phyloP scores from a whole-genome alignment of 2,888 invertebrate genomes.

The Temnothorax rugatulus region DNA sequence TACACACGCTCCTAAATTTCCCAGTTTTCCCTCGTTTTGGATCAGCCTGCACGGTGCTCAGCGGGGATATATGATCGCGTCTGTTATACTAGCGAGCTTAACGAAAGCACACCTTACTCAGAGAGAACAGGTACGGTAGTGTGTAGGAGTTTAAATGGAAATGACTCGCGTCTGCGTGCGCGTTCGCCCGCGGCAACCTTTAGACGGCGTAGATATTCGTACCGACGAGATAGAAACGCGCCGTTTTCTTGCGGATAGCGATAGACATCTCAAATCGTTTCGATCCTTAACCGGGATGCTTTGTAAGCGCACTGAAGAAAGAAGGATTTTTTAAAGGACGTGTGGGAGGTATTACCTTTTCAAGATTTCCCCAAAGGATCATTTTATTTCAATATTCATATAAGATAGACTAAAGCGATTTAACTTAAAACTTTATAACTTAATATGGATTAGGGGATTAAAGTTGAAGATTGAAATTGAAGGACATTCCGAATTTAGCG shows the following conservation, averaged over 20 bases:
- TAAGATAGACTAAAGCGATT: neutral
- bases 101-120: conserved; percentile 15
- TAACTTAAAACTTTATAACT: neutral
- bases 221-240: conserved; percentile 8
- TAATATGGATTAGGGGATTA: neutral
- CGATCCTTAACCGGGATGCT: neutral
- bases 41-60: conserved; percentile 14
- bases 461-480: neutral
- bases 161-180: conserved; percentile 3
- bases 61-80: conserved; percentile 22
- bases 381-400: neutral
- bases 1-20: conserved; percentile 4
- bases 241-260: neutral
- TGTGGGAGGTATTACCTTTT: conserved; percentile 5
- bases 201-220: conserved; percentile 23
- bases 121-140: conserved; percentile 5
- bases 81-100: conserved; percentile 12
- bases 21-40: conserved; percentile 15
- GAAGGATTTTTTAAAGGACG: neutral
- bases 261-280: conserved; percentile 1
- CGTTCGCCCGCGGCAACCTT: conserved; percentile 6
- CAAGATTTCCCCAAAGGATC: neutral
- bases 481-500: neutral
- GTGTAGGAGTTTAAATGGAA: conserved; percentile 34
- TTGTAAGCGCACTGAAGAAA: neutral